These are phyloP conservation scores for Pecten maximus DNA, from an alignment of 2,888 invertebrate species.

Conservation along the genomic window DNA sequence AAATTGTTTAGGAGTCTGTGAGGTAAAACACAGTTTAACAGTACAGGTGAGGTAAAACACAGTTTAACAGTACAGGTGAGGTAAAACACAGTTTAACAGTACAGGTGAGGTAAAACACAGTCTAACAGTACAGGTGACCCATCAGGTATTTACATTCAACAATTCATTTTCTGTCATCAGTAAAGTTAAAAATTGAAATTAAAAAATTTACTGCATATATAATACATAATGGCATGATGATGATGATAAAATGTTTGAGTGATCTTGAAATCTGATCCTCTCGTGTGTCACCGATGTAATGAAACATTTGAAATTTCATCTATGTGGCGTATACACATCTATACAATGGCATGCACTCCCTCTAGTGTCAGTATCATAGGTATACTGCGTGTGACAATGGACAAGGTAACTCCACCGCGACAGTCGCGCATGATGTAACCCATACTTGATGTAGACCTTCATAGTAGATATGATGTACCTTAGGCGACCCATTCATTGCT, in stretches of 20 bases:
- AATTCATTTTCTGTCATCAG: neutral
- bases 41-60: no score
- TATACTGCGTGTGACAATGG: neutral
- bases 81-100: no score
- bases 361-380: neutral
- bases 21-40: neutral
- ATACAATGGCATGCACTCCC: neutral
- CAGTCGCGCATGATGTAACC: neutral
- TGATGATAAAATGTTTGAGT: constrained; percentile 15
- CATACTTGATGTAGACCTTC: neutral
- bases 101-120: no score
- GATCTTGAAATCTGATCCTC: neutral
- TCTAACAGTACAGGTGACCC: neutral
- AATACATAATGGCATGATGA: neutral
- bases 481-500: neutral
- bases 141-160: neutral
- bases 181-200: neutral
- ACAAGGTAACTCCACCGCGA: neutral
- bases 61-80: neutral
- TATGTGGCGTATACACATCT: neutral
- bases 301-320: constrained; percentile 8
- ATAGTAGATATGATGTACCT: neutral
- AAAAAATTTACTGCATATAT: neutral
- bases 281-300: neutral
- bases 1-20: neutral